phyloP scores from a whole-genome alignment of 2,113 vertebrate genomes.

The Etheostoma spectabile region DNA sequence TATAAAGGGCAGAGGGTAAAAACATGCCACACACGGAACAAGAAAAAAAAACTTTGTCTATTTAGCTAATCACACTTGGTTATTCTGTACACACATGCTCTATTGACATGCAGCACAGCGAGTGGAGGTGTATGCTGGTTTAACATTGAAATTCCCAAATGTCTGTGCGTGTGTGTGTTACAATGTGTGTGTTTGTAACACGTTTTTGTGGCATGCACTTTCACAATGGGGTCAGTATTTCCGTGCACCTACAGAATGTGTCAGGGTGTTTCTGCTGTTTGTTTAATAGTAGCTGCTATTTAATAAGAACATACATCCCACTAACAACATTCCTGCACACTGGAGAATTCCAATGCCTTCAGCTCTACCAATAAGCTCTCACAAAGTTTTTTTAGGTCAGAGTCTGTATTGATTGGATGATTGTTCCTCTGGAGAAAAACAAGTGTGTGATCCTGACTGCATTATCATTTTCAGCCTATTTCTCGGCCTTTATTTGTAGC shows the following conservation, averaged over 20 bases:
- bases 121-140: constrained; percentile 25
- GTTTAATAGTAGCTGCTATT: constrained; percentile 18
- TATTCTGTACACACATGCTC: constrained; percentile 43
- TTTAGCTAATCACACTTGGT: constrained; percentile 41
- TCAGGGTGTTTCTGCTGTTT: background rate
- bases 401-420: constrained; percentile 36
- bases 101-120: constrained; percentile 36
- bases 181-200: background rate
- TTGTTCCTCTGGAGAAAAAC: constrained; percentile 29
- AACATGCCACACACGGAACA: background rate
- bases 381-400: constrained; percentile 29
- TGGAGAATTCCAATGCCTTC: constrained; percentile 11
- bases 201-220: constrained; percentile 1
- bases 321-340: constrained; percentile 6
- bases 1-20: constrained; percentile 5
- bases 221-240: background rate
- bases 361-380: constrained; percentile 19
- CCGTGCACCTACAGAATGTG: constrained; percentile 12
- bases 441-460: constrained; percentile 2
- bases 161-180: background rate
- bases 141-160: constrained; percentile 38
- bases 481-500: constrained; percentile 21
- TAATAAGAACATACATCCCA: constrained; percentile 33
- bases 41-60: constrained; percentile 29
- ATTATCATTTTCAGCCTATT: constrained; percentile 37